A percentile compares a stretch with the other conserved stretches of the same genome.
These are phyloP conservation scores for Ceratotherium simum DNA, from an alignment of 2,113 vertebrate species.

Conservation along the genomic window DNA sequence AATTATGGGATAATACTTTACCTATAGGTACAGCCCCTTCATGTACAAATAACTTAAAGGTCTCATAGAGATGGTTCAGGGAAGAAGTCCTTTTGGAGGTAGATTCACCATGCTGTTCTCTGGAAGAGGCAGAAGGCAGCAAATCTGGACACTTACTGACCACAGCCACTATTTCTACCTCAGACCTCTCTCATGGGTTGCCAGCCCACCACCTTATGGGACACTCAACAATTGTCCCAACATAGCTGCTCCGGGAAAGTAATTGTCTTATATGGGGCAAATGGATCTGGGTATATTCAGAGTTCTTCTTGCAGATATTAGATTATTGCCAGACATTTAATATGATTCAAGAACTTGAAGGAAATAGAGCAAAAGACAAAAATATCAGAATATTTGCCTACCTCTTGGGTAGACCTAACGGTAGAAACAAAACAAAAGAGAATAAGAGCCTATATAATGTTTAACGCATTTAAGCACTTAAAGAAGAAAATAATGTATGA, in stretches of 20 bases:
- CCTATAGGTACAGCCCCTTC: accelerated
- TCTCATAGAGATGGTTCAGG: neutral
- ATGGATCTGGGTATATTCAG: neutral
- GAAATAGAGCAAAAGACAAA: neutral
- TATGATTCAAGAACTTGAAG: neutral
- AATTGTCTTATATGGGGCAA: neutral
- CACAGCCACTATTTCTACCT: too few species aligned
- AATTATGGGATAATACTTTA: neutral
- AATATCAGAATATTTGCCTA: neutral
- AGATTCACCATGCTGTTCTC: neutral
- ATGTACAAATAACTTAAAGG: neutral
- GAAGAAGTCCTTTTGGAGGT: neutral
- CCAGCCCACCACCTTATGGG: neutral
- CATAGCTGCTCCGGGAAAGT: neutral
- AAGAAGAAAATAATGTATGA: neutral
- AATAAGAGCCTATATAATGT: neutral
- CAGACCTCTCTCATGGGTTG: too few species aligned
- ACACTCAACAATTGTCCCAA: neutral
- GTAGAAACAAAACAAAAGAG: neutral
- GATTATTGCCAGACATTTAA: neutral
- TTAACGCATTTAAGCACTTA: neutral
- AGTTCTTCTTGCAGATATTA: neutral
- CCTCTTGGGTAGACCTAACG: neutral
- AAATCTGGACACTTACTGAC: neutral
- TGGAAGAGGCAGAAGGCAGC: neutral